A percentile compares a stretch with the other conserved stretches of the same genome.
phyloP scores from a whole-genome alignment of 1,140 invertebrate genomes.

The Bombus pyrosoma region DNA sequence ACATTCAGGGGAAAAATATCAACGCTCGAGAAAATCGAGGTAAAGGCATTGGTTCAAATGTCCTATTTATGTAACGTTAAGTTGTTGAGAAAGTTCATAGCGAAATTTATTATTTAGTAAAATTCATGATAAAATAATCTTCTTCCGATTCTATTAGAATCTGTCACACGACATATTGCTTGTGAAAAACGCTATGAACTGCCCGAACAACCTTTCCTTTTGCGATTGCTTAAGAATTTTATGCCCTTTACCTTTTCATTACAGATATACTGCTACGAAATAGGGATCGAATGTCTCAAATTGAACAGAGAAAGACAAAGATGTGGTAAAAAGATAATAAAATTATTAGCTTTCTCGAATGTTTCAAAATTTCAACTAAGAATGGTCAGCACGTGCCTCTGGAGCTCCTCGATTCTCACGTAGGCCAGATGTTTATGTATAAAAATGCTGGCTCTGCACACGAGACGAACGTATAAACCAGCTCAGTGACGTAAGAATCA shows the following conservation, averaged over 20 bases:
- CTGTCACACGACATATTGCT: background rate
- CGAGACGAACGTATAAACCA: constrained; percentile 20
- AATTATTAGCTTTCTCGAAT: background rate
- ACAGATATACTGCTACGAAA: no score
- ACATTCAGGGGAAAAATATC: background rate
- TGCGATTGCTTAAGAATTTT: no score
- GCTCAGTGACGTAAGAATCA: background rate
- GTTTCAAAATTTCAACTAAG: background rate
- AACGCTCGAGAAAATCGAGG: background rate
- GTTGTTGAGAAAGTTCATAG: no score
- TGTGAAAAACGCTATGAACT: background rate
- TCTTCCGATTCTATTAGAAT: background rate
- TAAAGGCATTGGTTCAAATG: background rate
- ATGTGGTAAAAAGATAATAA: background rate
- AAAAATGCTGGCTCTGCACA: background rate
- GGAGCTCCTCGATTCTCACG: background rate
- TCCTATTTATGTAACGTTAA: background rate
- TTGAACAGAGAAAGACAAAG: background rate
- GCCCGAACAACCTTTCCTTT: background rate
- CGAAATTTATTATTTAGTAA: background rate
- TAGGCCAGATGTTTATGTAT: background rate
- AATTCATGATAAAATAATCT: background rate
- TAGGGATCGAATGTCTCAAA: background rate
- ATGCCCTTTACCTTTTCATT: no score
- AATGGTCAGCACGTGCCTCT: background rate